Evolutionary conservation across 2,797 vertebrate species (phyloP), one percentile per base, ranked within the genome.

Genomic region (Coregonus ussuriensis): DNA sequence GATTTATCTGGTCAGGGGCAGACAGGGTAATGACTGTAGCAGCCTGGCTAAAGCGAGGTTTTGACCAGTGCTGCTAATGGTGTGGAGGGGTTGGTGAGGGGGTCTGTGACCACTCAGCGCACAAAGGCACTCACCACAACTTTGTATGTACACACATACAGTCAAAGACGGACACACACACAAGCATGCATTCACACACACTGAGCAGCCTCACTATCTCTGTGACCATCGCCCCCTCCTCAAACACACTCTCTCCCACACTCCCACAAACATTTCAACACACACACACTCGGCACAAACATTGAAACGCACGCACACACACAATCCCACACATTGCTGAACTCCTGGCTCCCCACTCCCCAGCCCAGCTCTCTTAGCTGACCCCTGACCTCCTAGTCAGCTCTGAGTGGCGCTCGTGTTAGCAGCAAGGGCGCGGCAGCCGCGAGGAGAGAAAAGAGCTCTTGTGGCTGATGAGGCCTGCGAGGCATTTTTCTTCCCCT

Each of bases 1-100:
- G 75, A 84, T 86, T 84, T 85, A 81, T 87, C 77, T 81, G 83
- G 78, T 65, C 77, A 84, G 66, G 77, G 77, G 78, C 85, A 84
- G 81, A 81, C 79, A 80, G 81, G 78, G 78, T 84, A 85, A 85
- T 83, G 82, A 81, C 85, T 85, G 77, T 59, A 72, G 62, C 75
- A 47, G 79, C 65, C 33, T 72, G 75, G 76, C 78, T 86, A 72
- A 59, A 71, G 51, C 4, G 29, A 41, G 70, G 53, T 56, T 56
- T 56, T 56, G 53, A n/a, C 53, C 15, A 56, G 7, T 56, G 18
- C 4, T 70, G 74, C 41, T 82, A 84, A 81, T 83, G 77, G 37
- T 70, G 68, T 70, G 68, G 18, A n/a, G 37, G 68, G 37, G 37
- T 70, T 0, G 6, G 68, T 14, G 25, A 35, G 68, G 18, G 68